A percentile compares a stretch with the other conserved stretches of the same genome.
Conservation (phyloP, 2,888 invertebrate genomes). For the Heliconius ismenius region DNA sequence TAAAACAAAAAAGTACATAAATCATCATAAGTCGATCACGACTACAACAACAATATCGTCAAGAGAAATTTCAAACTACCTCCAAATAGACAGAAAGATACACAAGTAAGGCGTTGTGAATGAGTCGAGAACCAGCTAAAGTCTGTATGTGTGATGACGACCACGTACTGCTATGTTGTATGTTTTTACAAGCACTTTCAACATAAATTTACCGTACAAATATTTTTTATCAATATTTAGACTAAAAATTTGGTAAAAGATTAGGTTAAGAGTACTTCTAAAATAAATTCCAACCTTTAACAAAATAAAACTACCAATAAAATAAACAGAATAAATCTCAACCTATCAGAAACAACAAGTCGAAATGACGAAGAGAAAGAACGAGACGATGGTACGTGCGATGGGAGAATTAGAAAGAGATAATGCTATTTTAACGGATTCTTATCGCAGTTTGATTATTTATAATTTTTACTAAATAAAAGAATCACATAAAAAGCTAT, state of each 20-base stretch:
- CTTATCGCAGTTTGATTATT: conserved; percentile 37
- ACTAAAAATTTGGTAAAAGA: background rate
- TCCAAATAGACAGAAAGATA: conserved; percentile 75
- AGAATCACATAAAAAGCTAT: background rate
- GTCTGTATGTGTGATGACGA: conserved; percentile 49
- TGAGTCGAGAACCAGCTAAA: conserved; percentile 69
- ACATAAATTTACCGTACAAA: background rate
- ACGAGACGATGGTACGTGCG: conserved; percentile 51
- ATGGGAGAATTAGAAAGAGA: conserved; percentile 57
- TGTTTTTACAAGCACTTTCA: conserved; percentile 13
- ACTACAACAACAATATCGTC: conserved; percentile 70
- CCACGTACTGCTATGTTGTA: conserved; percentile 37
- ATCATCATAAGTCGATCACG: conserved; percentile 48
- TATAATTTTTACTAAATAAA: background rate
- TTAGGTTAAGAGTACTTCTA: conserved; percentile 47
- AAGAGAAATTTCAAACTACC: conserved; percentile 73
- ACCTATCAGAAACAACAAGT: conserved; percentile 45
- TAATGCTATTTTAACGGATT: conserved; percentile 43
- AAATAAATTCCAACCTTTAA: conserved; percentile 45
- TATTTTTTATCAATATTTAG: background rate
- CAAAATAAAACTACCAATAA: conserved; percentile 48
- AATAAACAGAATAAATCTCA: conserved; percentile 42
- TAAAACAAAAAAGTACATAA: conserved; percentile 51
- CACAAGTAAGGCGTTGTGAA: conserved; percentile 80
- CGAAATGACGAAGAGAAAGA: conserved; percentile 45